Percentiles rank a stretch among this genome's conserved stretches.
Conservation (phyloP, 2,113 vertebrate species). For the Barbus barbus region DNA sequence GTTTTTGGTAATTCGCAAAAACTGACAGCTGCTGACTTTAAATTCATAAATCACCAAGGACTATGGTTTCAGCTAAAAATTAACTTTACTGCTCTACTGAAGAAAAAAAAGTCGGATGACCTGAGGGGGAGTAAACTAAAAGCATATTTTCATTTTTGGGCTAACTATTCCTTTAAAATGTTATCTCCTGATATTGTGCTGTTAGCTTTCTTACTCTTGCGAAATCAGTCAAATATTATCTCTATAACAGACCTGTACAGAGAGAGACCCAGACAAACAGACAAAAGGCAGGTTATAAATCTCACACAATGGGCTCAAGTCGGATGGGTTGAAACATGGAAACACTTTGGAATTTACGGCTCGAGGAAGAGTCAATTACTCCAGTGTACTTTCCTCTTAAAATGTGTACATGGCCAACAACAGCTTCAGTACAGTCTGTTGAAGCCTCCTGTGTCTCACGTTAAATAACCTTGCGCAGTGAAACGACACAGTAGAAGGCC, state of each 20-base stretch:
- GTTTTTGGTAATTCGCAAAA: neutral
- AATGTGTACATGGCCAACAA: neutral
- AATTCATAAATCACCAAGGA: neutral
- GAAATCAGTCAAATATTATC: neutral
- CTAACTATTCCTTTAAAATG: neutral
- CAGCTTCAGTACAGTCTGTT: neutral
- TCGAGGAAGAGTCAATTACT: neutral
- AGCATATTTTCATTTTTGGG: neutral
- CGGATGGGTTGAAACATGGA: neutral
- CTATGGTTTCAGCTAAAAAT: neutral
- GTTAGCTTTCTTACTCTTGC: neutral
- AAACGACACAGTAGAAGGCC: neutral
- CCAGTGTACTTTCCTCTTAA: neutral
- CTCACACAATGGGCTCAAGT: neutral
- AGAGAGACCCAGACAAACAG: neutral
- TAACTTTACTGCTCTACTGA: neutral
- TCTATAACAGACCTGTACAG: neutral
- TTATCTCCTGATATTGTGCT: neutral
- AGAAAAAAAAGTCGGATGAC: neutral
- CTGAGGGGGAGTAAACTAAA: neutral
- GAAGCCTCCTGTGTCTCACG: neutral
- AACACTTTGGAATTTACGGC: constrained; percentile 19
- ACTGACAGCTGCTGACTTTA: neutral
- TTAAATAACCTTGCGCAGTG: constrained; percentile 8
- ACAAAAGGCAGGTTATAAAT: neutral